These are phyloP conservation scores for Tenthredo livida DNA, from an alignment of 2,888 invertebrate species.

Conservation along the genomic window DNA sequence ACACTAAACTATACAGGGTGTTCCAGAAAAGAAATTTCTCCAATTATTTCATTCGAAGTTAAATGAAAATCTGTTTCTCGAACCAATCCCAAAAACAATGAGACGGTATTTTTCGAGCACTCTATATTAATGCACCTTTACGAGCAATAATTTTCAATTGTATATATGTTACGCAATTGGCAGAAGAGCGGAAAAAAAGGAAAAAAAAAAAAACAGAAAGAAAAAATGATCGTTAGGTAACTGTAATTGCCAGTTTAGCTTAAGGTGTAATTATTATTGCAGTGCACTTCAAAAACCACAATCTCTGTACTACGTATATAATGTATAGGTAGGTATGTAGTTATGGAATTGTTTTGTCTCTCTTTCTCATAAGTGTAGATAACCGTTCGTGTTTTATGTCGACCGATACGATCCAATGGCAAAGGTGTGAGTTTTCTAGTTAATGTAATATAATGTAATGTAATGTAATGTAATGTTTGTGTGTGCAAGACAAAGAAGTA, in stretches of 20 bases:
- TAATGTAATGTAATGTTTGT: background rate
- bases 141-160: slow-evolving; percentile 23
- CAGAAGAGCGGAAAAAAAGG: background rate
- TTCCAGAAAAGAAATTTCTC: too few relatives aligned
- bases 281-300: slow-evolving; percentile 20
- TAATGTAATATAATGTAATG: background rate
- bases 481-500: background rate
- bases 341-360: background rate
- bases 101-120: background rate
- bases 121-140: background rate
- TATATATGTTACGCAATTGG: background rate
- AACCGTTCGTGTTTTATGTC: slow-evolving; percentile 30
- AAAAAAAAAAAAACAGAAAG: background rate
- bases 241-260: slow-evolving; percentile 37
- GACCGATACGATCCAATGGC: background rate
- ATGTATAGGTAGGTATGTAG: background rate
- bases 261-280: slow-evolving; percentile 41
- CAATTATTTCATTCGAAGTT: background rate
- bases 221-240: slow-evolving; percentile 22
- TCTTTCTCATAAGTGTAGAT: slow-evolving; percentile 10
- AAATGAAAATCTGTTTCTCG: background rate
- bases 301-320: background rate
- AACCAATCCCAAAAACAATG: background rate
- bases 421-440: slow-evolving; percentile 3
- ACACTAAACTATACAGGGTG: too few relatives aligned